Base-by-base conservation (phyloP, 1,140 invertebrate species). In the Diachasma alloeum region DNA sequence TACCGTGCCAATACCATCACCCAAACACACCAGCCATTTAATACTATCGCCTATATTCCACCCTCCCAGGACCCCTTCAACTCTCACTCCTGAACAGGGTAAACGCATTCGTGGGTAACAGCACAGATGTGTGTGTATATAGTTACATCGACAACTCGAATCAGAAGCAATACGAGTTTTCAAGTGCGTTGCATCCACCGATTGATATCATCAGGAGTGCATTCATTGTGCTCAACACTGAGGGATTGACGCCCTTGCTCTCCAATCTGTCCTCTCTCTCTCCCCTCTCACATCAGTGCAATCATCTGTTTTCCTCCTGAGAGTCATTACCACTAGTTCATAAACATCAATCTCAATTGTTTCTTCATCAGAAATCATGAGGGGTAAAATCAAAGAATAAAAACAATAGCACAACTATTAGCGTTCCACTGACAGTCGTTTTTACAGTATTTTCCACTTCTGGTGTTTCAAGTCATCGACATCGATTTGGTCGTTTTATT, bases 401-500 rank as follows among this genome's bases (percentile, higher is more conserved):
- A 17, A 19, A 53, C n/a, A 19, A n/a, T 53, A 17, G 48, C 1
- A 53, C n/a, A n/a, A 17, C 17, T 53, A 19, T 53, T 19, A 53
- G 1, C n/a, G 13, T 15, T 59, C 53, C 3, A 48, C 4, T 59
- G 19, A 22, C 22, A 46, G 24, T 72, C 1, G 11, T 42, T 11
- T 31, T 22, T 13, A 56, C 6, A 17, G 36, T 53, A 53, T 56
- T 53, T 53, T 72, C 48, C 48, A 72, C 19, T 56, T 72, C n/a
- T 37, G 0, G n/a, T 17, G 13, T 73, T 8, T 6, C 66, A 44
- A 75, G 31, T 75, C 74, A 75, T 69, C 44, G 22, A 56, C 67
- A 56, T 75, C 56, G 66, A 70, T 69, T 75, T 69, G 17, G 46
- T 75, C 44, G 22, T 53, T 75, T 76, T 72, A 81, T 81, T 79